These are phyloP conservation scores for Bellardia bayeri DNA, from an alignment of 2,888 invertebrate species.

Conservation along the genomic window DNA sequence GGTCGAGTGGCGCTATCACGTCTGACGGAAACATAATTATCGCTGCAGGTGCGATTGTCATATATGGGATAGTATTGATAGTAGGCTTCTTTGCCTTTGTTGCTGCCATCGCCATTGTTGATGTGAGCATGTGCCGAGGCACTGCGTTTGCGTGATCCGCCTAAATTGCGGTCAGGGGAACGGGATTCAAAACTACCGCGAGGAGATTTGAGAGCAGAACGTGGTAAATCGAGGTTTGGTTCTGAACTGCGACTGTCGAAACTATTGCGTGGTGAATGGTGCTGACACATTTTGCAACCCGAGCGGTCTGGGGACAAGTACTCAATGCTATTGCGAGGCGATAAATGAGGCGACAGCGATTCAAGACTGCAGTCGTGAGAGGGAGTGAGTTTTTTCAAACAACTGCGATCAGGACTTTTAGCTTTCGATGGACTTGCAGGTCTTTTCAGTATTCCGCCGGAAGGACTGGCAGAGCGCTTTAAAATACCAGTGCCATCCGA, in stretches of 20 bases:
- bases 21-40: constrained; percentile 82
- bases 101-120: constrained; percentile 77
- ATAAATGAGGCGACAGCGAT: constrained; percentile 82
- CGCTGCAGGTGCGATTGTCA: constrained; percentile 83
- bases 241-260: constrained; percentile 83
- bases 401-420: constrained; percentile 83
- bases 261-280: constrained; percentile 83
- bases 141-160: constrained; percentile 81
- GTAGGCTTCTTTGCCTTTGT: constrained; percentile 78
- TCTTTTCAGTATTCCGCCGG: constrained; percentile 81
- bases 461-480: constrained; percentile 81
- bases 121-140: constrained; percentile 84
- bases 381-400: constrained; percentile 82
- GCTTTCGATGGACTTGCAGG: constrained; percentile 83
- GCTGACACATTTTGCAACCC: constrained; percentile 78
- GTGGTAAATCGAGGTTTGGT: constrained; percentile 80
- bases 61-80: constrained; percentile 84
- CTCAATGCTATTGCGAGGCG: constrained; percentile 83
- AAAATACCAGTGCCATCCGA: constrained; percentile 83
- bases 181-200: constrained; percentile 80
- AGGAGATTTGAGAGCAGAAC: constrained; percentile 78
- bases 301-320: constrained; percentile 83
- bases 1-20: constrained; percentile 74
- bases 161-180: constrained; percentile 77
- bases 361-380: constrained; percentile 82